Evolutionary conservation across 1,140 invertebrate species (phyloP), one percentile per base, ranked within the genome.

Genomic region (Phocides pigmalion): DNA sequence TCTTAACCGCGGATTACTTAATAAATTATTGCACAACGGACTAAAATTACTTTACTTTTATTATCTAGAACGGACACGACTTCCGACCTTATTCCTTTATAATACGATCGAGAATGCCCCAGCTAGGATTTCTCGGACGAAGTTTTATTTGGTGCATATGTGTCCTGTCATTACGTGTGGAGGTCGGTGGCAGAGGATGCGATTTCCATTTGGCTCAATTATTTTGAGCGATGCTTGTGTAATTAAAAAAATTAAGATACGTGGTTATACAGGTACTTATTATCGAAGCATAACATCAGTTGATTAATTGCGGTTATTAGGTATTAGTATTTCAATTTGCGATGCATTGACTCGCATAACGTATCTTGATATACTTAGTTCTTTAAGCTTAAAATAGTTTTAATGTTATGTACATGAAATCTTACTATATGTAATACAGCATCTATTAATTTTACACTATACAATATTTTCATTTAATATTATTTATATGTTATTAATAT

Each of bases 111-210:
- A 42, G 20, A 42, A 9, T 56, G 66, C 50, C 39, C 9, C 50
- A n/a, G 53, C 44, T 69, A 1, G 12, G 2, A 11, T 58, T 35
- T 0, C 39, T 32, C 0, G 12, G 4, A 9, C 47, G 28, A 56
- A 22, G 12, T 0, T 4, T 62, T 22, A 51, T 39, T 66, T 64
- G 44, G 51, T 54, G 25, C 53, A 71, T 64, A 47, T 67, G 50
- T 82, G 83, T 88, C 82, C 83, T 84, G 82, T 82, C 72, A 86
- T 86, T 86, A 86, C 59, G 69, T 82, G 78, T 81, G 81, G 81
- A 86, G 85, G 85, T 79, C 72, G 66, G 49, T 72, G 49, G 56
- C 62, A 56, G 58, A 84, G 80, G 84, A 81, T 83, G 50, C 78
- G 82, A 78, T 88, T 86, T 86, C 83, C 79, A 79, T 85, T 86